phyloP scores from a whole-genome alignment of 1,140 invertebrate genomes.

The Galendromus occidentalis region DNA sequence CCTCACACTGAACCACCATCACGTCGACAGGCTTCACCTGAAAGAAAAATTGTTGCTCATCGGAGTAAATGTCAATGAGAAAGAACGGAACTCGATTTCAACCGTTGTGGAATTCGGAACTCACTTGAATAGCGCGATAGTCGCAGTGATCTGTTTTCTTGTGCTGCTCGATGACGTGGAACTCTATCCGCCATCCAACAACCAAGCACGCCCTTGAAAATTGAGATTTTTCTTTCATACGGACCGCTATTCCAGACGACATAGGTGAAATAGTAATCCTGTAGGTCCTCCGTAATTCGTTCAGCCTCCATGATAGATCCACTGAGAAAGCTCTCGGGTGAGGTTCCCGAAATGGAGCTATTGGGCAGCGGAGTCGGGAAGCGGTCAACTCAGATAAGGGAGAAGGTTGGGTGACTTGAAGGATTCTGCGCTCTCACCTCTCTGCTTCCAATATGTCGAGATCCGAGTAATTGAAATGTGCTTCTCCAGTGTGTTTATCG shows the following conservation, averaged over 20 bases:
- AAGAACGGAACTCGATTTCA: no score
- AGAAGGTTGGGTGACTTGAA: no score
- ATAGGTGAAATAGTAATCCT: no score
- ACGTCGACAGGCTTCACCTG: no score
- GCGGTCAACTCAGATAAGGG: neutral
- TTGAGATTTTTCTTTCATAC: neutral
- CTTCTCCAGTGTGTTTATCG: neutral
- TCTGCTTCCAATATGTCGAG: neutral
- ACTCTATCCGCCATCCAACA: neutral
- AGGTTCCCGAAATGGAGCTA: neutral
- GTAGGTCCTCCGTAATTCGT: neutral
- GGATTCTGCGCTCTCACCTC: neutral
- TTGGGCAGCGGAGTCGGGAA: neutral
- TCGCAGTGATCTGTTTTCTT: neutral
- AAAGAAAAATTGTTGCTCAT: no score
- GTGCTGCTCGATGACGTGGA: neutral
- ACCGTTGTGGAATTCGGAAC: no score
- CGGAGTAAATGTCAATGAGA: no score
- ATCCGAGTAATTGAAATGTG: slow-evolving; percentile 6
- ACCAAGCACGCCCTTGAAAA: neutral
- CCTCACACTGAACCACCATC: no score
- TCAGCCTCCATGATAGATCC: neutral
- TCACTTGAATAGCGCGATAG: neutral
- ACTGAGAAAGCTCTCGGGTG: neutral
- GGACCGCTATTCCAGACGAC: neutral